These are phyloP conservation scores for Ciconia boyciana DNA, from an alignment of 2,113 vertebrate genomes.

Conservation along the genomic window DNA sequence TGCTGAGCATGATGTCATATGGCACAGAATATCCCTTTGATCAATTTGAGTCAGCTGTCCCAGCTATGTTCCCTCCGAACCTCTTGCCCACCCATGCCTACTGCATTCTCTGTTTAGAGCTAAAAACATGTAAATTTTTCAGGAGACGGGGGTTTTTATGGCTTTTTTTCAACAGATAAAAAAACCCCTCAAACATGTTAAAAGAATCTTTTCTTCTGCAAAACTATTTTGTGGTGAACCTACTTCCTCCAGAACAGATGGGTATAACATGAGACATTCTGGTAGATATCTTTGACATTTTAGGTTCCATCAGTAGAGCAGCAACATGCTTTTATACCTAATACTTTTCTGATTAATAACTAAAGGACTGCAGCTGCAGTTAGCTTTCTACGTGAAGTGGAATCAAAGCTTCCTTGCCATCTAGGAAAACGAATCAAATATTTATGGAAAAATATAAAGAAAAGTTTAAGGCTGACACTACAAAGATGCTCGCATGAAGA, in stretches of 20 bases:
- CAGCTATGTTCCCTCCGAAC: background rate
- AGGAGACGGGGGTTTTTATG: background rate
- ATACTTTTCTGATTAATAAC: background rate
- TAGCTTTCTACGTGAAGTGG: background rate
- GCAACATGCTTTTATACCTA: background rate
- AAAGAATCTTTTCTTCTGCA: background rate
- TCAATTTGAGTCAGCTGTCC: background rate
- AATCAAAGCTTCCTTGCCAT: background rate
- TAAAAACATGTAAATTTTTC: background rate
- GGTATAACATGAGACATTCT: background rate
- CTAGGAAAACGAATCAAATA: background rate
- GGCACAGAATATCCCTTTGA: background rate
- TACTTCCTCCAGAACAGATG: background rate
- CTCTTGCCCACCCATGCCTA: background rate
- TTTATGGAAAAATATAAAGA: background rate
- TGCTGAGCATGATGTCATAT: background rate
- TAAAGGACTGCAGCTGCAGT: background rate
- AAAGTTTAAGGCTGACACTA: background rate
- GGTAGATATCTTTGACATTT: background rate
- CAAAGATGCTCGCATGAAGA: background rate
- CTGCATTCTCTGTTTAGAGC: background rate
- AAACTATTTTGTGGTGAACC: background rate
- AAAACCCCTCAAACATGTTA: background rate
- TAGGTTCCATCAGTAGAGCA: background rate
- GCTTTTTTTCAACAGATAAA: background rate